phyloP scores from a whole-genome alignment of 2,113 vertebrate genomes.

The Laterallus jamaicensis region DNA sequence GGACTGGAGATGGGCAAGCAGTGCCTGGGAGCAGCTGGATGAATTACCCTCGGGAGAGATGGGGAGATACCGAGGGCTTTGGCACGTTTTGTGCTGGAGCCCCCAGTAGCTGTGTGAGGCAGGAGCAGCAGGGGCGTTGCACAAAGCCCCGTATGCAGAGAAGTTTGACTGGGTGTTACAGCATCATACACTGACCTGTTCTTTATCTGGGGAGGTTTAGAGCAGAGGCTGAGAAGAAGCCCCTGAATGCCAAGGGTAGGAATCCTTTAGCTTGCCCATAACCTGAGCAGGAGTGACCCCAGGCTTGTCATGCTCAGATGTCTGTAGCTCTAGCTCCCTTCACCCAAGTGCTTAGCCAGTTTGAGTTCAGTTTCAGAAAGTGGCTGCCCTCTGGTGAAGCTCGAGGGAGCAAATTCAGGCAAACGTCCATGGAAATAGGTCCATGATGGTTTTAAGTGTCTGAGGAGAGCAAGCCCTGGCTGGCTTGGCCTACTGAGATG shows the following conservation, averaged over 20 bases:
- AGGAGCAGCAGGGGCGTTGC: not conserved
- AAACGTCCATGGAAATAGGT: not conserved
- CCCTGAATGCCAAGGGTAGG: not conserved
- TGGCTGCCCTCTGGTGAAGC: not conserved
- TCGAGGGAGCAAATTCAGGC: not conserved
- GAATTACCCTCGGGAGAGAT: not conserved
- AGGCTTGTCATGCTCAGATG: not conserved
- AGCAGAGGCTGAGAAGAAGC: not conserved
- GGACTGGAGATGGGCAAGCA: not conserved
- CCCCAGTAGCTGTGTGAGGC: not conserved
- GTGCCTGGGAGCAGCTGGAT: not conserved
- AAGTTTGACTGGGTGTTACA: not conserved
- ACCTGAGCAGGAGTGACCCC: not conserved
- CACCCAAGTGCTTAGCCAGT: not conserved
- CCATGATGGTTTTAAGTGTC: not conserved
- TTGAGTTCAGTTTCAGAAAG: not conserved
- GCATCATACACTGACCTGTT: not conserved
- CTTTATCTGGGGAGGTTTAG: not conserved
- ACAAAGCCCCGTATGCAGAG: not conserved
- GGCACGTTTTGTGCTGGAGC: not conserved
- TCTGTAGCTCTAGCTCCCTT: not conserved
- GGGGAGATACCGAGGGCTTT: too few species aligned
- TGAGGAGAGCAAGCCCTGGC: not conserved
- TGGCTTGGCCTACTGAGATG: not conserved
- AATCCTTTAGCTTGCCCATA: not conserved